phyloP scores from a whole-genome alignment of 2,113 vertebrate genomes.

The Gambusia affinis region DNA sequence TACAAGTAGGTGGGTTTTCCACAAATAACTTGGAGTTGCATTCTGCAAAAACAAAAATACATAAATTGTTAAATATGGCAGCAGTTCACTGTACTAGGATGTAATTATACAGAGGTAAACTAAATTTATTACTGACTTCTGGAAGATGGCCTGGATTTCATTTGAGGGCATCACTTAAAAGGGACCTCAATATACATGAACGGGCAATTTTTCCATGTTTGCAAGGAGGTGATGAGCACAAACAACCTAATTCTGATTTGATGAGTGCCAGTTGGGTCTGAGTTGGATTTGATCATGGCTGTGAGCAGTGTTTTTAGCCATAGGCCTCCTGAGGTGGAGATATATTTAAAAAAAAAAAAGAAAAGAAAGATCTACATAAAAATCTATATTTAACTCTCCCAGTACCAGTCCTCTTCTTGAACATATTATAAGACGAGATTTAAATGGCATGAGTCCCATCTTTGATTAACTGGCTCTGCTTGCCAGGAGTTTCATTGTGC shows the following conservation, averaged over 20 bases:
- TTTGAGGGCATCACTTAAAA: background rate
- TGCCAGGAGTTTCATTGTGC: slow-evolving; percentile 46
- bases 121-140: background rate
- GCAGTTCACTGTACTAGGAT: background rate
- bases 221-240: background rate
- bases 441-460: background rate
- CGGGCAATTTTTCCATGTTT: background rate
- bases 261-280: too few relatives aligned
- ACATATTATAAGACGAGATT: background rate
- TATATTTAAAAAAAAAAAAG: too few relatives aligned
- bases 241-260: too few relatives aligned
- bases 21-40: too few relatives aligned
- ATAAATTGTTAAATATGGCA: too few relatives aligned
- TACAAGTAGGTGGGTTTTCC: too few relatives aligned
- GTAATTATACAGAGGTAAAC: background rate
- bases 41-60: too few relatives aligned
- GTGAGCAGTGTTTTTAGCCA: slow-evolving; percentile 7
- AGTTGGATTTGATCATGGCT: slow-evolving; percentile 30
- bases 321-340: background rate
- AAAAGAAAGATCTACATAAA: background rate
- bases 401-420: slow-evolving; percentile 13
- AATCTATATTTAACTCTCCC: slow-evolving; percentile 8
- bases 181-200: background rate
- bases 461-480: slow-evolving; percentile 19
- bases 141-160: background rate